Conservation (phyloP, 2,797 vertebrate species). For the Sciaenops ocellatus region DNA sequence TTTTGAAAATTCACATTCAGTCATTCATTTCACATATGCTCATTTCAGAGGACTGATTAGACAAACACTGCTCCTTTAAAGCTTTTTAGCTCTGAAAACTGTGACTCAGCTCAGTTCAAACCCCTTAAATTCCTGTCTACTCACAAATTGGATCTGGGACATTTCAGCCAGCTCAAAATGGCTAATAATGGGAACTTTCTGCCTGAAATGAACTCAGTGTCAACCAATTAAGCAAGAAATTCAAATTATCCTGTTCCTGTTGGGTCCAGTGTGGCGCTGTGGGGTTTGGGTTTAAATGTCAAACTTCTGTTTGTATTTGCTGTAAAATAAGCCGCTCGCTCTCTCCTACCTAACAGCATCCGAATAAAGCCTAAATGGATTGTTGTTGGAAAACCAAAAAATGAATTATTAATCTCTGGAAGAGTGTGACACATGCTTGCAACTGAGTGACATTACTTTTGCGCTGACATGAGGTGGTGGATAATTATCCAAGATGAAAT, state of each 20-base stretch:
- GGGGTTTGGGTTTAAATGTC: slow-evolving; percentile 77
- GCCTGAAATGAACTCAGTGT: slow-evolving; percentile 60
- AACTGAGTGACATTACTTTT: slow-evolving; percentile 69
- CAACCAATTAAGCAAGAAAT: slow-evolving; percentile 78
- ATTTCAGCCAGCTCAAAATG: slow-evolving; percentile 40
- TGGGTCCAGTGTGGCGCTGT: slow-evolving; percentile 52
- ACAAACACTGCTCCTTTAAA: slow-evolving; percentile 23
- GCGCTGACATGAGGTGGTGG: slow-evolving; percentile 39
- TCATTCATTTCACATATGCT: neutral
- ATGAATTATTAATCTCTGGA: slow-evolving; percentile 69
- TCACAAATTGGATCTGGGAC: slow-evolving; percentile 57
- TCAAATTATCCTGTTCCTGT: slow-evolving; percentile 63
- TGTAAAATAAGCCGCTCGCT: slow-evolving; percentile 44
- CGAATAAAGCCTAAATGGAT: slow-evolving; percentile 57
- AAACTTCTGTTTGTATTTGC: slow-evolving; percentile 69
- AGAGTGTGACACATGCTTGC: slow-evolving; percentile 64
- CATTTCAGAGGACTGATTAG: neutral
- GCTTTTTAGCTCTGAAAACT: slow-evolving; percentile 36
- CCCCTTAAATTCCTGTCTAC: slow-evolving; percentile 46
- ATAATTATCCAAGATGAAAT: slow-evolving; percentile 75
- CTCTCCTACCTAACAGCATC: slow-evolving; percentile 33
- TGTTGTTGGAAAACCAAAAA: slow-evolving; percentile 53
- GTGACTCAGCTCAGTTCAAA: slow-evolving; percentile 19
- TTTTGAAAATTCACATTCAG: neutral
- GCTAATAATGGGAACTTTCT: slow-evolving; percentile 58